Conservation (phyloP, 1,140 invertebrate species). For the Scaptomyza pallida region DNA sequence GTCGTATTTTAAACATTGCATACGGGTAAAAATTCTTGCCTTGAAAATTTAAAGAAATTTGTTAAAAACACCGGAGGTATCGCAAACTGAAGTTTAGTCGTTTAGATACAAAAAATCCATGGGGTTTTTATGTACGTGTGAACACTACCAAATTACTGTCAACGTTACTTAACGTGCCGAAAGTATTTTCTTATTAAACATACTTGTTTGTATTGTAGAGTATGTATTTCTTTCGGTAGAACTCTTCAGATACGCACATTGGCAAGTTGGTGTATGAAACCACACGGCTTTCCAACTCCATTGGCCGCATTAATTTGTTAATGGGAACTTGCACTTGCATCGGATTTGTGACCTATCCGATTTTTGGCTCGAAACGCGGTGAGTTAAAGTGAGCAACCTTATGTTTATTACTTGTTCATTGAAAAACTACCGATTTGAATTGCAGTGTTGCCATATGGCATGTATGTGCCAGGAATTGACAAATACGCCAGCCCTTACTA, state of each 20-base stretch:
- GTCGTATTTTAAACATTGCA: too few relatives aligned
- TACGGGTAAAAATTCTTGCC: too few relatives aligned
- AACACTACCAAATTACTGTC: too few relatives aligned
- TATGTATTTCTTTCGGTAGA: conserved; percentile 15
- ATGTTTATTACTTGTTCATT: too few relatives aligned
- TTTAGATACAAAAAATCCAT: too few relatives aligned
- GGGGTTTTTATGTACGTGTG: too few relatives aligned
- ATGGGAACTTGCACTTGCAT: conserved; percentile 71
- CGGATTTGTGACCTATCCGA: conserved; percentile 72
- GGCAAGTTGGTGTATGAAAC: conserved; percentile 44
- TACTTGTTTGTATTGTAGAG: too few relatives aligned
- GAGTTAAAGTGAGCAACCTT: not conserved
- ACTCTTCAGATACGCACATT: conserved; percentile 38
- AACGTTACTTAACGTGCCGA: too few relatives aligned
- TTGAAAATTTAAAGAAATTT: too few relatives aligned
- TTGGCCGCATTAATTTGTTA: conserved; percentile 65
- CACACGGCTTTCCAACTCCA: conserved; percentile 54
- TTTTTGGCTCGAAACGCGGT: conserved; percentile 70
- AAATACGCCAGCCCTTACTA: conserved; percentile 72
- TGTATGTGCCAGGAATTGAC: conserved; percentile 67
- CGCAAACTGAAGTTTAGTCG: too few relatives aligned
- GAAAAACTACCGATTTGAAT: not conserved
- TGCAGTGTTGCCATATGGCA: conserved; percentile 75
- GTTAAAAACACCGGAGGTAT: too few relatives aligned
- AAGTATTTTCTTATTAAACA: too few relatives aligned